Evolutionary conservation across 2,888 invertebrate species (phyloP).

Genomic region (Flabesymbios commensalis): DNA sequence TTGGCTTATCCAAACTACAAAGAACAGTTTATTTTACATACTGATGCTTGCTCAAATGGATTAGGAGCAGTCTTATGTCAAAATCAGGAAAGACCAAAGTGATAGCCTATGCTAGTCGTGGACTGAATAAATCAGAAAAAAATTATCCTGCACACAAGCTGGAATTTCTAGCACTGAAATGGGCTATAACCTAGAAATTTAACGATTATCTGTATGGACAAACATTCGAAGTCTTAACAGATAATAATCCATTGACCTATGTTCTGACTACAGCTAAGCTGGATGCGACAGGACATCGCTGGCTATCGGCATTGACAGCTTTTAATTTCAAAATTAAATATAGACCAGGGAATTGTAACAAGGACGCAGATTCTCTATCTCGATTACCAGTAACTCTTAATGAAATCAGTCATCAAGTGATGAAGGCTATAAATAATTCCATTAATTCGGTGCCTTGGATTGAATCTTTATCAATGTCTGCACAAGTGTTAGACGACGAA

Average conservation of each 20-base stretch:
- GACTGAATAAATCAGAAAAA: not conserved
- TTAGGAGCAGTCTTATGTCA: not conserved
- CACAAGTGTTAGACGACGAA: not conserved
- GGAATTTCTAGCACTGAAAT: slow-evolving; percentile 5
- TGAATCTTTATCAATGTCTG: not conserved
- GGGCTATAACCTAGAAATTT: slow-evolving; percentile 1
- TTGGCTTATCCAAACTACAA: not conserved
- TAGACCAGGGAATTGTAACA: not conserved
- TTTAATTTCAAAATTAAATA: not conserved
- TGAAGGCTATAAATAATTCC: not conserved
- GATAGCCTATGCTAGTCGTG: slow-evolving; percentile 2
- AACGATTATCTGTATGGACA: not conserved
- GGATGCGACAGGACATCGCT: too few species aligned
- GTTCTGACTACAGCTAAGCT: too few species aligned
- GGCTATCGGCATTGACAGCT: too few species aligned
- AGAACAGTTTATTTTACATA: not conserved
- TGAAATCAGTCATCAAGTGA: not conserved
- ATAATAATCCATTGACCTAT: too few species aligned
- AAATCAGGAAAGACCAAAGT: not conserved
- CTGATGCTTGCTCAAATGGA: not conserved
- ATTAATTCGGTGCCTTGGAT: not conserved
- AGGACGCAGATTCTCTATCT: not conserved
- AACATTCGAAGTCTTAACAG: not conserved
- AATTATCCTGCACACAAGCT: slow-evolving; percentile 3
- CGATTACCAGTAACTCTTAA: not conserved